Base-by-base conservation (phyloP, 2,888 invertebrate genomes). In the Spodoptera picta region DNA sequence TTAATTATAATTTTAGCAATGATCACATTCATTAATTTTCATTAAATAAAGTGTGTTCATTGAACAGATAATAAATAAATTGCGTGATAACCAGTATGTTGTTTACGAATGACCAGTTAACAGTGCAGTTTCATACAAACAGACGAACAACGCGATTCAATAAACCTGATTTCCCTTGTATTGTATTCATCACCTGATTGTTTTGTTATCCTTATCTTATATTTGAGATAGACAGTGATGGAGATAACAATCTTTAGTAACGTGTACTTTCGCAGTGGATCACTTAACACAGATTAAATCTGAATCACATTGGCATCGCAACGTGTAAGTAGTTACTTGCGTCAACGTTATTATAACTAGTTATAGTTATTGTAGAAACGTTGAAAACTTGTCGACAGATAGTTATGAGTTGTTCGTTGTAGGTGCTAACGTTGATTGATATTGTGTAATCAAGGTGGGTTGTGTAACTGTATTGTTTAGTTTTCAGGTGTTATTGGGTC, bases 111-210 rank as follows among this genome's bases (percentile, higher is more conserved):
- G 60, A 63, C 57, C 53, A 73, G 65, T 58, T 60, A 72, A 66
- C 63, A 50, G 57, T 61, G 65, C 45, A 69, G 51, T 10, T 45
- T 31, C 36, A 62, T 44, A 45, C 53, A 58, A 77, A 67, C 47
- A 65, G 31, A 57, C 49, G 63, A 73, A 68, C 71, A 65, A 63
- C 48, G 57, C 63, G 70, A 74, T 76, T 69, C 67, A 58, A 64
- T 69, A 67, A 80, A 80, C 77, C 80, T 80, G 71, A 76, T 80
- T 78, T 75, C 72, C 58, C 75, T 78, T 73, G 59, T 62, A 70
- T 71, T 75, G 62, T 77, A 81, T 78, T 75, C 70, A 73, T 81
- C 79, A 75, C 73, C 68, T 77, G 79, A 75, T 79, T 80, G 73
- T 64, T 66, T 52, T 12, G 31, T 57, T 56, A 7, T 60, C 65